Evolutionary conservation across 2,888 invertebrate genomes (phyloP), one percentile per base, ranked within the genome.

Genomic region (Chaetogeoica ovagalla): DNA sequence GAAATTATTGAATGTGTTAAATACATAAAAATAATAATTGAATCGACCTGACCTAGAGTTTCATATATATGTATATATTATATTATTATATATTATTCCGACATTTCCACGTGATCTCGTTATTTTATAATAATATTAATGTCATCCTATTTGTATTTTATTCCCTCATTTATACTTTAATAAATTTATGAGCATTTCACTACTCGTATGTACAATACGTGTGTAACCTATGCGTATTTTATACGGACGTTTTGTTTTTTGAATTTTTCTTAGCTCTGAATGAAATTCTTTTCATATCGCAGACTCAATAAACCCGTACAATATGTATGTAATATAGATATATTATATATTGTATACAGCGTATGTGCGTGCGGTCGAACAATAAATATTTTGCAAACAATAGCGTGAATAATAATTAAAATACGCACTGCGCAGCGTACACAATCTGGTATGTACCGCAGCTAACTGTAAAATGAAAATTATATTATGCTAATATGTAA

Each of bases 341-440:
- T 30, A 30, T 30, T 30, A 30, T 30, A 30, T 37, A 63, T 30
- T 43, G 39, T 52, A 17, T 8, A 4, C 2, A 39, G 5, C 6
- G 43, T 43, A 7, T 30, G 30, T 19, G 17, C 6, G 9, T 52
- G 19, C 23, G 30, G 23, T n/a, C 39, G 59, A 70, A 70, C 70
- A 70, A 71, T 71, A 71, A 71, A 71, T 39, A 71, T 71, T 71
- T 71, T 39, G 70, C 70, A 71, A 71, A 71, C 70, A 71, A 71
- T 71, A 59, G 57, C 17, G 39, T 1, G 48, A 59, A 70, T 70
- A 57, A 71, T 59, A 59, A 71, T 71, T 71, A 59, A 71, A 59
- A 48, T 48, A 59, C 11, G 37, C n/a, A 39, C 57, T 37, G 57
- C 39, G 57, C 39, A 17, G 39, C 39, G 65, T 19, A 19, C 19